Evolutionary conservation across 2,797 vertebrate species (phyloP), one percentile per base, ranked within the genome.

Genomic region (Chelonia mydas): DNA sequence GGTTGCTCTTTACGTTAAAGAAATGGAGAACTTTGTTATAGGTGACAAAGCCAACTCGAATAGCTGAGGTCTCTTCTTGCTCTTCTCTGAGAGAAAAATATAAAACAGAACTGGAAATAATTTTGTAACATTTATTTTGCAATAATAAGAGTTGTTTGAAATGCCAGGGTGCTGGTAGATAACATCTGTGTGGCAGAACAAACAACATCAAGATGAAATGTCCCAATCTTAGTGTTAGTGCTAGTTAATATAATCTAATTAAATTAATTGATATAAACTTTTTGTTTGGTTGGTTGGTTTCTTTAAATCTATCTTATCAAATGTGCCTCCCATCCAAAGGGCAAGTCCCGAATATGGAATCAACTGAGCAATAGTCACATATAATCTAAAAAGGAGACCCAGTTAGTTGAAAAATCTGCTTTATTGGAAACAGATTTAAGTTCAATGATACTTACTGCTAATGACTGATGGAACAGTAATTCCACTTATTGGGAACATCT

Each of bases 21-120:
- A 99, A 99, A 95, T 99, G 99, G 11, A 99, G 99, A 89, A 99
- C 98, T 97, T 99, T 99, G 98, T 99, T 99, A n/a, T 99, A 99
- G 72, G 99, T 99, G 96, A 99, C 99, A 61, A 99, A 99, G 89
- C 99, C 99, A 54, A 99, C 99, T 90, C 98, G 98, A 54, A 99
- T 97, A 3, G 97, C 95, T 0, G 99, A 99, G 31, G 95, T 97
- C 89, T 99, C 99, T 12, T 98, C 98, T 41, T 99, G 98, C 2
- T 99, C 99, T 97, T 99, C 99, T 95, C 99, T 99, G 93, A 41
- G 86, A 93, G 45, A 65, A 45, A 95, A 93, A 92, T 76, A 33
- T 15, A 17, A 89, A 81, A 49, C 49, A 83, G 23, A 5, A 37
- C 17, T 53, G 54, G 83, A 95, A 57, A 31, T 54, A 78, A 54